Evolutionary conservation across 2,888 invertebrate species (phyloP).

Genomic region (Ephialtes manifestator): DNA sequence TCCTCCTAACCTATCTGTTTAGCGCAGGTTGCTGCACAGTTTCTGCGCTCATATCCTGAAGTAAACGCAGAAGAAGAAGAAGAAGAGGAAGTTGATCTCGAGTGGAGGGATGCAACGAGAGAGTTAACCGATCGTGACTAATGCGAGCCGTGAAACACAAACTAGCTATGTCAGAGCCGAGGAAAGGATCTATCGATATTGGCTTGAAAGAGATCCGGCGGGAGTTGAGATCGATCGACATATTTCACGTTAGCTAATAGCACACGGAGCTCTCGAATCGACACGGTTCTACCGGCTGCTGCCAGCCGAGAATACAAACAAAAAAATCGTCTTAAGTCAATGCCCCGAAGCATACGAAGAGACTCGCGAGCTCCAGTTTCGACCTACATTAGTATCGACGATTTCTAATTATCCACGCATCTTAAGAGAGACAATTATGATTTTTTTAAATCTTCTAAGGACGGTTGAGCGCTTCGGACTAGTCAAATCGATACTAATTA

Average conservation of each 20-base stretch:
- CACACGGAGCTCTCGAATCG: conserved; percentile 53
- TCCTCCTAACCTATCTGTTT: conserved; percentile 71
- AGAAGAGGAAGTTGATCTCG: conserved; percentile 49
- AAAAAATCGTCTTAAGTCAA: conserved; percentile 39
- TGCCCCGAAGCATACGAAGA: neutral
- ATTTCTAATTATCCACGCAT: conserved; percentile 9
- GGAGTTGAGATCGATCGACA: conserved; percentile 61
- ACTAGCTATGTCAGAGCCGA: conserved; percentile 48
- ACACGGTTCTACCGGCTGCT: conserved; percentile 20
- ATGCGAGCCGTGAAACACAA: conserved; percentile 64
- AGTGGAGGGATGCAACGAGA: conserved; percentile 51
- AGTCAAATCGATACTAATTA: neutral
- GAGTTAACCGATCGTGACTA: conserved; percentile 71
- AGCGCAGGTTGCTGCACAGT: conserved; percentile 30
- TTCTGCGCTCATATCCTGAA: conserved; percentile 39
- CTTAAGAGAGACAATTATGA: neutral
- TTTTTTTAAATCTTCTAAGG: no score
- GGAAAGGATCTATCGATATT: conserved; percentile 63
- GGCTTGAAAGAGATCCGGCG: conserved; percentile 48
- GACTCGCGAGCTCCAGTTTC: neutral
- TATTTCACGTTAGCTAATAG: conserved; percentile 67
- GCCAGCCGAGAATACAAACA: conserved; percentile 35
- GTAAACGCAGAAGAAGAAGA: conserved; percentile 12
- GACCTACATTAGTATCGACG: conserved; percentile 26
- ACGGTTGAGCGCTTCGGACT: no score